These are phyloP conservation scores for Myiozetetes cayanensis DNA, from an alignment of 2,113 vertebrate genomes.

Conservation along the genomic window DNA sequence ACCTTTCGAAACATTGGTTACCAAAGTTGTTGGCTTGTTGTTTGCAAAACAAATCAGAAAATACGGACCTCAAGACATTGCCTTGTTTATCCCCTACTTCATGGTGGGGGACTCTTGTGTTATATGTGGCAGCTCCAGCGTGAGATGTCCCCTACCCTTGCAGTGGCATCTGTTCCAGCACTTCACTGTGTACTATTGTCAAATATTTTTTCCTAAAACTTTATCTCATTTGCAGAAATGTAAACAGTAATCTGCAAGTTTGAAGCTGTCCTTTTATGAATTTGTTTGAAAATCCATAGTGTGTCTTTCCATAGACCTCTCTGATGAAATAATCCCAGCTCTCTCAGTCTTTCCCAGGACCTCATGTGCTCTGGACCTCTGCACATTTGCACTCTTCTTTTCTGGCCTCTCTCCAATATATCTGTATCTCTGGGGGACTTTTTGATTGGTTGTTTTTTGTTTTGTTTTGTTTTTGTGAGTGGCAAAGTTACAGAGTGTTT, in stretches of 20 bases:
- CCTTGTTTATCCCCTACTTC: background rate
- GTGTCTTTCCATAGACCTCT: background rate
- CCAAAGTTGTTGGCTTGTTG: background rate
- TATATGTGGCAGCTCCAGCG: background rate
- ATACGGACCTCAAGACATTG: background rate
- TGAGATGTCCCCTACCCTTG: background rate
- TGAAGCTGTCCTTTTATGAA: background rate
- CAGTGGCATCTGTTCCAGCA: background rate
- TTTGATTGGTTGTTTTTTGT: background rate
- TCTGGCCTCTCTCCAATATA: background rate
- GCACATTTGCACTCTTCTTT: background rate
- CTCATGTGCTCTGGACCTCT: background rate
- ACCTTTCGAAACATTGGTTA: background rate
- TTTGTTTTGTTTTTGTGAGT: background rate
- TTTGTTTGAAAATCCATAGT: background rate
- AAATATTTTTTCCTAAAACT: background rate
- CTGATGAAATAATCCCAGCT: background rate
- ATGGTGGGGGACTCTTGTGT: background rate
- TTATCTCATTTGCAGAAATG: background rate
- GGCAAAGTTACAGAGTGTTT: background rate
- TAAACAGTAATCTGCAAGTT: background rate
- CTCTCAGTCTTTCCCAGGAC: background rate
- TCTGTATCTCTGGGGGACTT: accelerated
- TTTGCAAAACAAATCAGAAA: background rate
- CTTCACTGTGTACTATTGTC: background rate